Evolutionary conservation across 2,113 vertebrate species (phyloP).

Genomic region (Gnathonemus echidnorhynchus): DNA sequence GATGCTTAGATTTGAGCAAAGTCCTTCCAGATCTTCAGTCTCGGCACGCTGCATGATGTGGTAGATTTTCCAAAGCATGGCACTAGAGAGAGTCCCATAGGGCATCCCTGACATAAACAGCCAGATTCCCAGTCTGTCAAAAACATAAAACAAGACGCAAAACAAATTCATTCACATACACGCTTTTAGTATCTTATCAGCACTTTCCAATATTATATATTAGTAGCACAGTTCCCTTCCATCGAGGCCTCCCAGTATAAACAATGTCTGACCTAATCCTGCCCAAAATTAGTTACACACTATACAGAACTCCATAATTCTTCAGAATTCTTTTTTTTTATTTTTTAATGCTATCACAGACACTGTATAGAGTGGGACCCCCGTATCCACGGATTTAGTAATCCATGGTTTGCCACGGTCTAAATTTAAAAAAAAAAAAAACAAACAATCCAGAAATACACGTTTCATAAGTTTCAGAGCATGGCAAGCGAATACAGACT

Average conservation of each 20-base stretch:
- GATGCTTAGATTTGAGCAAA: slow-evolving; percentile 46
- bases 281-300: background rate
- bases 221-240: background rate
- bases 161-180: background rate
- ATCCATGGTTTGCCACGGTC: background rate
- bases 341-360: background rate
- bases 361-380: background rate
- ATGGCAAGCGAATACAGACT: background rate
- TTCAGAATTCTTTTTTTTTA: too few species aligned
- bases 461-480: background rate
- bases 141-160: background rate
- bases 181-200: background rate
- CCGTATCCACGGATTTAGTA: background rate
- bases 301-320: background rate
- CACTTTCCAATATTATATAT: background rate
- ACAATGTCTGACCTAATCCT: background rate
- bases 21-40: slow-evolving; percentile 61
- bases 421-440: too few species aligned
- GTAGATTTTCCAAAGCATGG: slow-evolving; percentile 92
- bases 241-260: background rate
- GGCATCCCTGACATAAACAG: slow-evolving; percentile 98
- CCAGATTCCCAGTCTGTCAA: slow-evolving; percentile 85
- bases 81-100: slow-evolving; percentile 80
- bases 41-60: slow-evolving; percentile 87
- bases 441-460: background rate